These are phyloP conservation scores for Hipposideros larvatus DNA, from an alignment of 2,797 vertebrate genomes.

Conservation along the genomic window DNA sequence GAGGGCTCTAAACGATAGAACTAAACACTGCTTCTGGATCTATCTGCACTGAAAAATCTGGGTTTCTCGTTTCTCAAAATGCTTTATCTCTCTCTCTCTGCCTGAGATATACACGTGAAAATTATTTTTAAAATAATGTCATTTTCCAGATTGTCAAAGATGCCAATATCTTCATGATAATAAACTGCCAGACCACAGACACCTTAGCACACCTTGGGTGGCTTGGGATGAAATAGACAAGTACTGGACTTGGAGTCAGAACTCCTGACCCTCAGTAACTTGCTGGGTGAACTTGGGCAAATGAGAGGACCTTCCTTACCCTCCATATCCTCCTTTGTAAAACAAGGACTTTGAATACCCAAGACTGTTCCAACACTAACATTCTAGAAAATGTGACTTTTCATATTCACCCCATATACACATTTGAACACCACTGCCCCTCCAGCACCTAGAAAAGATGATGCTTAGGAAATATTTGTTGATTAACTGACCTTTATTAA, in stretches of 20 bases:
- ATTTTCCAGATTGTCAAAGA: conserved; percentile 8
- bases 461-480: not conserved
- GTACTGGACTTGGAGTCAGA: not conserved
- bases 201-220: not conserved
- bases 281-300: not conserved
- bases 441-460: not conserved
- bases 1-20: not conserved
- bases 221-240: not conserved
- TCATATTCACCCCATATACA: not conserved
- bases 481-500: not conserved
- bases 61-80: conserved; percentile 9
- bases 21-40: not conserved
- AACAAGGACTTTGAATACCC: not conserved
- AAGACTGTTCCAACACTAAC: not conserved
- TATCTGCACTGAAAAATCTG: not conserved
- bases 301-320: not conserved
- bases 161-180: not conserved
- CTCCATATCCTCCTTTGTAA: not conserved
- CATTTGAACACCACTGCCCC: not conserved
- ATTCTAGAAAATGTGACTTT: not conserved
- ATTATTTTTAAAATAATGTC: not conserved
- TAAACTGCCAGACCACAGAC: not conserved
- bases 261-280: not conserved
- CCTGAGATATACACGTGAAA: not conserved
- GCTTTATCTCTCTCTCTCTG: not conserved